Percentiles rank a stretch among this genome's conserved stretches.
phyloP scores from a whole-genome alignment of 2,797 vertebrate species.

The Gymnoscopelus microlampas region DNA sequence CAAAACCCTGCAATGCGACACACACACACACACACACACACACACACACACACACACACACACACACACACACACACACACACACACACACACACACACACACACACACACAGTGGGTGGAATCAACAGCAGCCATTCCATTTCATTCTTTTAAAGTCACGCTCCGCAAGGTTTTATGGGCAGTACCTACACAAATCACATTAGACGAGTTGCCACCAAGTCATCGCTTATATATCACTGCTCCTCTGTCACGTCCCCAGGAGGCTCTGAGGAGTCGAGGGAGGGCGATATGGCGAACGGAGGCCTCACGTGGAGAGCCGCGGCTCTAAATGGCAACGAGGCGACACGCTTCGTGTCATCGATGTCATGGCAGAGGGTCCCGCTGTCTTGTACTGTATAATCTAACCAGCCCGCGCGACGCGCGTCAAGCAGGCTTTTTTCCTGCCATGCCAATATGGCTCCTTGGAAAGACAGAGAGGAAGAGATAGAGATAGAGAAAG shows the following conservation, averaged over 20 bases:
- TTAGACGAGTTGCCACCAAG: constrained; percentile 74
- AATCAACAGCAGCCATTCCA: constrained; percentile 58
- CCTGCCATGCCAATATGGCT: constrained; percentile 51
- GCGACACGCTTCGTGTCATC: constrained; percentile 66
- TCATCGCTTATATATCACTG: constrained; percentile 74
- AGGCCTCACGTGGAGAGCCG: constrained; percentile 34
- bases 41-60: too few relatives aligned
- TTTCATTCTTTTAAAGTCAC: constrained; percentile 76
- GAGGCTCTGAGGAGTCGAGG: constrained; percentile 20
- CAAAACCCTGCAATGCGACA: constrained; percentile 75
- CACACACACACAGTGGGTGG: constrained; percentile 31
- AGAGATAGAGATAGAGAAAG: constrained; percentile 26
- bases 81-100: too few relatives aligned
- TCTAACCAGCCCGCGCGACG: constrained; percentile 48
- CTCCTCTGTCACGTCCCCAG: constrained; percentile 63
- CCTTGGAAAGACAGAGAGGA: constrained; percentile 44
- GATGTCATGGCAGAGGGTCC: constrained; percentile 62
- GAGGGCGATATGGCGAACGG: constrained; percentile 35
- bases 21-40: too few relatives aligned
- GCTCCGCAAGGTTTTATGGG: constrained; percentile 74
- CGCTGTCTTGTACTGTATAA: constrained; percentile 63
- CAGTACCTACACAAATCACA: constrained; percentile 73
- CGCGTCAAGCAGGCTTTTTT: constrained; percentile 52
- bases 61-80: too few relatives aligned
- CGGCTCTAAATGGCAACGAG: constrained; percentile 57